Percentiles rank a stretch among this genome's conserved stretches.
Conservation (phyloP, 2,888 invertebrate genomes). For the Heliconius aoede region DNA sequence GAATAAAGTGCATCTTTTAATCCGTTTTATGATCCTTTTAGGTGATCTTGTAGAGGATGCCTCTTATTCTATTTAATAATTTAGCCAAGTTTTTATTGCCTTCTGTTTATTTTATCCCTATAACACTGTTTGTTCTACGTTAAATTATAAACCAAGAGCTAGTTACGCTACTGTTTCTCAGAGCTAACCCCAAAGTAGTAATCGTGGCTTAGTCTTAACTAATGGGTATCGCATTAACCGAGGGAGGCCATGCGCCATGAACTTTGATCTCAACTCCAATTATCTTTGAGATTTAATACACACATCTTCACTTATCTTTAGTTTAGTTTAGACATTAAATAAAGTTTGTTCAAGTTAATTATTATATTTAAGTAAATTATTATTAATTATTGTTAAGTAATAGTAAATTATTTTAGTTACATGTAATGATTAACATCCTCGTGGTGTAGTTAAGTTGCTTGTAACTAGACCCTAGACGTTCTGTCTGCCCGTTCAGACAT, state of each 20-base stretch:
- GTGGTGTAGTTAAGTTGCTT: background rate
- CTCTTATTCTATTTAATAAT: too few relatives aligned
- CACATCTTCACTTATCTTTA: constrained; percentile 10
- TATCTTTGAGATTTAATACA: constrained; percentile 35
- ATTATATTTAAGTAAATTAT: background rate
- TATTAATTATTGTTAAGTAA: background rate
- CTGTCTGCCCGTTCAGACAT: too few relatives aligned
- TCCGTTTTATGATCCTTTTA: too few relatives aligned
- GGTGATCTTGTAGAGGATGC: too few relatives aligned
- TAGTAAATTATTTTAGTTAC: background rate
- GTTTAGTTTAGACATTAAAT: constrained; percentile 4
- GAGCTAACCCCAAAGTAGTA: constrained; percentile 22
- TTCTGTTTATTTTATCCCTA: background rate
- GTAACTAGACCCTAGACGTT: background rate
- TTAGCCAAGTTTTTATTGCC: too few relatives aligned
- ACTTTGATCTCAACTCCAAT: constrained; percentile 35
- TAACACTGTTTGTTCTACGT: background rate
- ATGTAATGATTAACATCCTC: background rate
- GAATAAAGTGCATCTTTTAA: too few relatives aligned
- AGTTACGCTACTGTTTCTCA: constrained; percentile 12
- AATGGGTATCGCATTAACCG: constrained; percentile 42
- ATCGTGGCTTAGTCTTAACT: constrained; percentile 33
- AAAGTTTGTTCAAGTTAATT: background rate
- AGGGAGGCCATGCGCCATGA: constrained; percentile 37
- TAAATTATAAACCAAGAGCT: background rate